Conservation (phyloP, 64 coral and sea anemone genomes). For the Stichodactyla helianthus region DNA sequence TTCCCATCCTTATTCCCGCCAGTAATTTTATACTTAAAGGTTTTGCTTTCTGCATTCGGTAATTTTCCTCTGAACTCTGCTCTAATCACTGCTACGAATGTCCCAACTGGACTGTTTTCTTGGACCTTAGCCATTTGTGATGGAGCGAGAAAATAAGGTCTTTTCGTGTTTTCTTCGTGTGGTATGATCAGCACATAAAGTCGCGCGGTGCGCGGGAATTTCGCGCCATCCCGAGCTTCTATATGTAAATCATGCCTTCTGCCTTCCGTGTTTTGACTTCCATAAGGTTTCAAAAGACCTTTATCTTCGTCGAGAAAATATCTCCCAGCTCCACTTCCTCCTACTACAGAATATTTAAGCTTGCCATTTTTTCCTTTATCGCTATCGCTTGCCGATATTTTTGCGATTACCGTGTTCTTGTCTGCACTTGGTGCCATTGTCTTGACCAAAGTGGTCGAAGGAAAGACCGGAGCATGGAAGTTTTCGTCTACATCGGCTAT, state of each 20-base stretch:
- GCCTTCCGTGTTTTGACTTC: slow-evolving; percentile 45
- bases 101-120: slow-evolving; percentile 60
- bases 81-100: slow-evolving; percentile 67
- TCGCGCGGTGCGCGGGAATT: slow-evolving; percentile 42
- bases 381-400: slow-evolving; percentile 58
- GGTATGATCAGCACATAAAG: slow-evolving; percentile 55
- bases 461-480: slow-evolving; percentile 62
- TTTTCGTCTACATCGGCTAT: slow-evolving; percentile 74
- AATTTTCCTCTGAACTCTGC: slow-evolving; percentile 28
- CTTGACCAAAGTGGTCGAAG: slow-evolving; percentile 11
- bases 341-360: slow-evolving; percentile 47
- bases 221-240: slow-evolving; percentile 62
- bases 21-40: slow-evolving; percentile 50
- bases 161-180: slow-evolving; percentile 29
- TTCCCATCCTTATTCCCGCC: slow-evolving; percentile 50
- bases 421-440: slow-evolving; percentile 38
- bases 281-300: slow-evolving; percentile 49
- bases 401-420: slow-evolving; percentile 21
- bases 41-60: not conserved
- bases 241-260: slow-evolving; percentile 66
- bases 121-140: slow-evolving; percentile 38
- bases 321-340: slow-evolving; percentile 69
- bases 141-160: slow-evolving; percentile 52
- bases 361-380: slow-evolving; percentile 55
- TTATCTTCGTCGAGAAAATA: slow-evolving; percentile 53